Evolutionary conservation across 2,888 invertebrate species (phyloP).

Genomic region (Perizoma flavofasciatum): DNA sequence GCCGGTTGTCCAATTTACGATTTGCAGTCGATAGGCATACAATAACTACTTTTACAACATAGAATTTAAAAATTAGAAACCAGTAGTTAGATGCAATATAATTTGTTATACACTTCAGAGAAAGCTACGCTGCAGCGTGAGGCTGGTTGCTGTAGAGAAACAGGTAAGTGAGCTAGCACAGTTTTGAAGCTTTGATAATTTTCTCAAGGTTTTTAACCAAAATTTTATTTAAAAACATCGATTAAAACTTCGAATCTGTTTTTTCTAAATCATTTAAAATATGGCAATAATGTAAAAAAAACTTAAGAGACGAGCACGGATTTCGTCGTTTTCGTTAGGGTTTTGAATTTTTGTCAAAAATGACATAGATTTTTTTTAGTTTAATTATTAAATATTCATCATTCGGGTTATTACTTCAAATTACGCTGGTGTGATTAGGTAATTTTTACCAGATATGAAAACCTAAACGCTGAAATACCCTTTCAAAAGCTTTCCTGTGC

Average conservation of each 20-base stretch:
- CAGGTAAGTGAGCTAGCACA: conserved; percentile 20
- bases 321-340: conserved; percentile 10
- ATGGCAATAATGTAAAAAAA: too few relatives aligned
- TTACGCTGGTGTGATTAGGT: too few relatives aligned
- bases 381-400: too few relatives aligned
- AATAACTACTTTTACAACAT: conserved; percentile 39
- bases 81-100: conserved; percentile 41
- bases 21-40: conserved; percentile 37
- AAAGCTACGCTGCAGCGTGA: conserved; percentile 28
- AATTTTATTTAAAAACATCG: conserved; percentile 10
- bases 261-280: too few relatives aligned
- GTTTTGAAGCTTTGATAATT: conserved; percentile 10
- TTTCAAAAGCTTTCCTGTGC: too few relatives aligned
- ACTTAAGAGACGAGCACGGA: conserved; percentile 8
- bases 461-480: too few relatives aligned
- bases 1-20: conserved; percentile 36
- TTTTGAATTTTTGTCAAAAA: conserved; percentile 8
- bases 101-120: conserved; percentile 36
- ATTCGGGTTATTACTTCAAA: too few relatives aligned
- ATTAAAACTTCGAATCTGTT: too few relatives aligned
- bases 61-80: conserved; percentile 41
- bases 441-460: too few relatives aligned
- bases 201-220: conserved; percentile 15
- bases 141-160: conserved; percentile 24
- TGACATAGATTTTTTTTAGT: too few relatives aligned